Conservation (phyloP, 2,113 vertebrate species). For the Crotalus tigris region DNA sequence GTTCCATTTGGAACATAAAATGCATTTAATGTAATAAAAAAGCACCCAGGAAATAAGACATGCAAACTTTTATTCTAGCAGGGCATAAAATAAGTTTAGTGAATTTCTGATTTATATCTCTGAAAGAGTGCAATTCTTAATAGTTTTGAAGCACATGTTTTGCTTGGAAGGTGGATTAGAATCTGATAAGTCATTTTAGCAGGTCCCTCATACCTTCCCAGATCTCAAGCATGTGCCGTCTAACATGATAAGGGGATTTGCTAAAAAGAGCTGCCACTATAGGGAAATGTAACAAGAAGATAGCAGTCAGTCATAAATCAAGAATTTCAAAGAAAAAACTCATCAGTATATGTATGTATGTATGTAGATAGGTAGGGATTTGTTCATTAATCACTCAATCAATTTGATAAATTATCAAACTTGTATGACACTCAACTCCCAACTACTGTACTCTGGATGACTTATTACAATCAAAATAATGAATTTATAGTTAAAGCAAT, state of each 20-base stretch:
- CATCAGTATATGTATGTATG: background rate
- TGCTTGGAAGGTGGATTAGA: background rate
- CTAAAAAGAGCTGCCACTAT: background rate
- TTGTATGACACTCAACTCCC: background rate
- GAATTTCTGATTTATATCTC: slow-evolving; percentile 42
- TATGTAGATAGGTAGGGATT: background rate
- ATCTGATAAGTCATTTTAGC: background rate
- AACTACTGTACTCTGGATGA: background rate
- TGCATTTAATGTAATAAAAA: background rate
- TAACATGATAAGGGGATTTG: background rate
- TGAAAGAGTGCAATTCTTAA: slow-evolving; percentile 13
- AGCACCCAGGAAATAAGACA: background rate
- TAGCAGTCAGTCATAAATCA: background rate
- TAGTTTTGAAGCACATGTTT: background rate
- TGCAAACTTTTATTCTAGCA: slow-evolving; percentile 42
- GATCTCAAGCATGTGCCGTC: background rate
- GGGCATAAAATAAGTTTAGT: slow-evolving; percentile 43
- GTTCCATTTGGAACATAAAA: background rate
- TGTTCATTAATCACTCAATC: background rate
- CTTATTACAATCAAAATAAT: background rate
- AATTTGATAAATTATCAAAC: background rate
- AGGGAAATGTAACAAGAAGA: background rate
- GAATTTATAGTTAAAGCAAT: background rate
- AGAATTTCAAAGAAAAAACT: background rate
- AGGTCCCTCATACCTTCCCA: background rate